Percentiles rank a stretch among this genome's conserved stretches.
Conservation (phyloP, 2,888 invertebrate species). For the Tanytarsus gracilentus region DNA sequence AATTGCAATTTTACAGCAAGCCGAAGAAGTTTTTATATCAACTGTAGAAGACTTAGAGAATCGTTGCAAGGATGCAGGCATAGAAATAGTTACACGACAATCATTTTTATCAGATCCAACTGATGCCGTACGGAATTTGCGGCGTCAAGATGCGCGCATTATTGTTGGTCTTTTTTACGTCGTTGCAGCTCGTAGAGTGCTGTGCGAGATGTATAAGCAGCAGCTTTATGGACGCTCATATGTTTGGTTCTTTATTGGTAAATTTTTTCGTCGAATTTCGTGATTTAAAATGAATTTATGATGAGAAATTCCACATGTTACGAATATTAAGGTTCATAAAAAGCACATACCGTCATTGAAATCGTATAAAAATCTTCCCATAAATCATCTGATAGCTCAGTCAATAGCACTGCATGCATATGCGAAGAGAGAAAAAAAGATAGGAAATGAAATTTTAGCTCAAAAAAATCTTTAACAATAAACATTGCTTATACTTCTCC, state of each 20-base stretch:
- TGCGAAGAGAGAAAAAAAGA: no score
- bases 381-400: no score
- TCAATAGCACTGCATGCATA: no score
- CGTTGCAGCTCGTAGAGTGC: conserved; percentile 88
- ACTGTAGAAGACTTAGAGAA: conserved; percentile 96
- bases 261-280: conserved; percentile 37
- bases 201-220: conserved; percentile 94
- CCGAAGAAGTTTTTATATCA: conserved; percentile 95
- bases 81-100: conserved; percentile 93
- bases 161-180: conserved; percentile 98
- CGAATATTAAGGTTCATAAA: no score
- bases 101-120: conserved; percentile 95
- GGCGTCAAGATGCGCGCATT: conserved; percentile 93
- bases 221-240: conserved; percentile 88
- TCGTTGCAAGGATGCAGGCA: conserved; percentile 81
- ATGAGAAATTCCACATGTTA: no score
- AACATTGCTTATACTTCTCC: no score
- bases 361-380: no score
- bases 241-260: conserved; percentile 99
- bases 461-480: no score
- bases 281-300: neutral
- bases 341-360: no score
- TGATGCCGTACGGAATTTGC: conserved; percentile 89
- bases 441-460: no score
- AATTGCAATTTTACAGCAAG: conserved; percentile 95